Evolutionary conservation across 2,113 vertebrate genomes (phyloP).

Genomic region (Pomatorhinus ruficollis): DNA sequence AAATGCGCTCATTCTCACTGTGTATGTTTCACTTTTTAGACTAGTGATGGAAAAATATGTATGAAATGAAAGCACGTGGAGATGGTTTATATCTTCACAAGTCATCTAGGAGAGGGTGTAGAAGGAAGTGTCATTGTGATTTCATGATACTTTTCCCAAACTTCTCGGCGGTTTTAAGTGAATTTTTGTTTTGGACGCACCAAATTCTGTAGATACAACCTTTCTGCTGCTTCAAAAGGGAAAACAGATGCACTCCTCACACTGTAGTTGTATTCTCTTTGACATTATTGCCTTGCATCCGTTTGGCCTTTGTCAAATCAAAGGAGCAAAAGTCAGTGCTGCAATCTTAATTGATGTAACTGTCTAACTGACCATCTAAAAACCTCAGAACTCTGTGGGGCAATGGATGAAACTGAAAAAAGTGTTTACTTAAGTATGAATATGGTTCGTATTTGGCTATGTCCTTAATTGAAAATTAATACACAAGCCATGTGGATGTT

Average conservation of each 20-base stretch:
- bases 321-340: not conserved
- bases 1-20: constrained; percentile 41
- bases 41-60: constrained; percentile 73
- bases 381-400: not conserved
- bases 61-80: constrained; percentile 65
- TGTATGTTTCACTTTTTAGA: constrained; percentile 56
- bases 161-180: constrained; percentile 63
- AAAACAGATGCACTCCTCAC: not conserved
- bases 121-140: constrained; percentile 67
- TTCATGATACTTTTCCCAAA: constrained; percentile 67
- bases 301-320: not conserved
- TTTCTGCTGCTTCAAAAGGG: constrained; percentile 34
- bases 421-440: not conserved
- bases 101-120: constrained; percentile 70
- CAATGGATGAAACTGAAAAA: not conserved
- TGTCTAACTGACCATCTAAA: not conserved
- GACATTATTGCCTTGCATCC: not conserved
- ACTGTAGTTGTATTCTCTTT: not conserved
- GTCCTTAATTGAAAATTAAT: not conserved
- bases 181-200: constrained; percentile 62
- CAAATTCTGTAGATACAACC: constrained; percentile 45
- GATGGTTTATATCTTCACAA: constrained; percentile 70
- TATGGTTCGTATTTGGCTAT: not conserved
- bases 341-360: not conserved
- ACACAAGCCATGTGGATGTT: not conserved